phyloP scores from a whole-genome alignment of 2,113 vertebrate genomes.

The Oryzias curvinotus region DNA sequence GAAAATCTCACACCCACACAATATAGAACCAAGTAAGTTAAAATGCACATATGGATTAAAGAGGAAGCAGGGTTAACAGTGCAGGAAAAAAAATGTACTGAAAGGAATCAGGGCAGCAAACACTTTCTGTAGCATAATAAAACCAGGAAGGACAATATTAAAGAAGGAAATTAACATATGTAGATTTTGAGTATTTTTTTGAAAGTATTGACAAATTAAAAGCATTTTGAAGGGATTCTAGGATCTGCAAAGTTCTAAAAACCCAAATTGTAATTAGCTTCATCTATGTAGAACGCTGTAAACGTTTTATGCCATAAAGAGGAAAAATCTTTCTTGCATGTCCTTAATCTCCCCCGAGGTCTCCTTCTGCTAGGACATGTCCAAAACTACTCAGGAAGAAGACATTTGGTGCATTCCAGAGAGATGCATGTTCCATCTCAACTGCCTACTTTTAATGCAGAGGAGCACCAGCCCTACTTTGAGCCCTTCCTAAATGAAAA shows the following conservation, averaged over 20 bases:
- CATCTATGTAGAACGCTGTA: too few species aligned
- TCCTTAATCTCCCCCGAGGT: not conserved
- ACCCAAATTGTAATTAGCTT: too few species aligned
- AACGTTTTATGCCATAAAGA: too few species aligned
- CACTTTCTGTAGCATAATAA: not conserved
- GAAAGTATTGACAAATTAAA: not conserved
- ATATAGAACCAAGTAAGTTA: conserved; percentile 16
- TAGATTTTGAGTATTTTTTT: too few species aligned
- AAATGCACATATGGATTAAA: conserved; percentile 22
- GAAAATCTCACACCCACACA: conserved; percentile 1
- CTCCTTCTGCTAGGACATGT: not conserved
- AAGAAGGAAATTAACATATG: too few species aligned
- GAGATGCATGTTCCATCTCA: not conserved
- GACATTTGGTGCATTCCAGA: not conserved
- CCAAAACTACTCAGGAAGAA: not conserved
- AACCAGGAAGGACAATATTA: not conserved
- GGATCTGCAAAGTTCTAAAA: too few species aligned
- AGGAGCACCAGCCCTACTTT: conserved; percentile 3
- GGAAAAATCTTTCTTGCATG: too few species aligned
- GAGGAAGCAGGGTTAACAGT: conserved; percentile 19
- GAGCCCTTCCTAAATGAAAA: conserved; percentile 1
- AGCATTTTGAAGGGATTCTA: not conserved
- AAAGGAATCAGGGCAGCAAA: conserved; percentile 1
- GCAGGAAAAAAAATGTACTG: conserved; percentile 12
- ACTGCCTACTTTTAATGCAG: not conserved